phyloP scores from a whole-genome alignment of 2,888 invertebrate species.

The Dolichomitus sp. region DNA sequence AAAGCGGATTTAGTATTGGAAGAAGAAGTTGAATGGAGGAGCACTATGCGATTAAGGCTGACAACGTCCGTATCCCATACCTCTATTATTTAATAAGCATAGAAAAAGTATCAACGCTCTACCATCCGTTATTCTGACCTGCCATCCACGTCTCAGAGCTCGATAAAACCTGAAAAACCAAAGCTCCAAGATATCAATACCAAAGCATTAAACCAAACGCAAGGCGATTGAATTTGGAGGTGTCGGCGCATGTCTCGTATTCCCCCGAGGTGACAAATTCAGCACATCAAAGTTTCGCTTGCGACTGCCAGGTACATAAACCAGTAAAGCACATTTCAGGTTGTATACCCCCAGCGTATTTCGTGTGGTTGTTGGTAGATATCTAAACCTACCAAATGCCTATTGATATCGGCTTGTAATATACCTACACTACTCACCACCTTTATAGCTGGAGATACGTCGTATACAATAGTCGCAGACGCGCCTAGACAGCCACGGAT shows the following conservation, averaged over 20 bases:
- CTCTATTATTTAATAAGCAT: too few relatives aligned
- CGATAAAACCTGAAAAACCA: too few relatives aligned
- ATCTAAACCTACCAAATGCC: background rate
- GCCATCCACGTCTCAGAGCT: too few relatives aligned
- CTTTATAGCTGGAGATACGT: constrained; percentile 1
- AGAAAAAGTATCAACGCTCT: too few relatives aligned
- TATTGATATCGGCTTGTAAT: constrained; percentile 29
- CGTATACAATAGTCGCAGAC: constrained; percentile 44
- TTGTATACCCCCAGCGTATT: background rate
- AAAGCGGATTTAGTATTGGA: too few relatives aligned
- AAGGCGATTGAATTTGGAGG: constrained; percentile 9
- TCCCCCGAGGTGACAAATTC: constrained; percentile 24
- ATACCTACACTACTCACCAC: background rate
- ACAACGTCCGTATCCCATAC: too few relatives aligned
- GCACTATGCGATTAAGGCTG: too few relatives aligned
- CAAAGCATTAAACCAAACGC: background rate
- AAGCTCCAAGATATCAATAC: background rate
- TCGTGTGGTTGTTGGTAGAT: background rate
- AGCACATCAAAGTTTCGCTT: background rate
- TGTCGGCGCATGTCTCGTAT: background rate
- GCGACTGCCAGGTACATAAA: background rate
- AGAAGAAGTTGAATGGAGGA: too few relatives aligned
- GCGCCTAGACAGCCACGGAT: constrained; percentile 11
- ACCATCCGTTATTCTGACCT: too few relatives aligned
- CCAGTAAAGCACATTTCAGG: background rate